These are phyloP conservation scores for Eulemur macaco DNA, from an alignment of 2,113 vertebrate genomes.

Conservation along the genomic window DNA sequence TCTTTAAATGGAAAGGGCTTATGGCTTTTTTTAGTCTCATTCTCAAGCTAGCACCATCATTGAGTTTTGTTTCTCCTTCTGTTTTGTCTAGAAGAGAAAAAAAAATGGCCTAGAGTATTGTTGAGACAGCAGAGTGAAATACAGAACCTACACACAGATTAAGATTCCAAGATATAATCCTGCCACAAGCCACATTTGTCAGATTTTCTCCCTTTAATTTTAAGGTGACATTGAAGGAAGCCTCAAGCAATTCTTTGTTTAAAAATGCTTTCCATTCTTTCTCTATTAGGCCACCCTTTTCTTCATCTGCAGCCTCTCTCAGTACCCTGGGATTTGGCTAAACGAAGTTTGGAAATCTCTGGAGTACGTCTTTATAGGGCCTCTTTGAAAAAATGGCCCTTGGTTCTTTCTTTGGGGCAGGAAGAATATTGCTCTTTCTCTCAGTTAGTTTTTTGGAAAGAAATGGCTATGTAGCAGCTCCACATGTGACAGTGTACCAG, in stretches of 20 bases:
- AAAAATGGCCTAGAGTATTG: background rate
- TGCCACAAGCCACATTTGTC: background rate
- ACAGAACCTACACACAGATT: background rate
- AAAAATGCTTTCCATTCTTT: constrained; percentile 13
- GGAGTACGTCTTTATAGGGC: background rate
- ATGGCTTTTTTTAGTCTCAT: background rate
- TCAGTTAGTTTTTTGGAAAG: background rate
- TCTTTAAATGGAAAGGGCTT: background rate
- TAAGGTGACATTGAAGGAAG: constrained; percentile 44
- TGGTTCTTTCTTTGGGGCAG: background rate
- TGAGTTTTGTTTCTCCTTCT: background rate
- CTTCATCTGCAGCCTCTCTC: background rate
- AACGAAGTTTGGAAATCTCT: constrained; percentile 21
- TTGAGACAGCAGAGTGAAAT: background rate
- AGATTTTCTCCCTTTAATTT: constrained; percentile 5
- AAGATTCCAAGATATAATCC: background rate
- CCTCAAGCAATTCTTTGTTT: constrained; percentile 7
- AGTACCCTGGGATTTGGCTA: background rate
- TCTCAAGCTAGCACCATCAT: background rate
- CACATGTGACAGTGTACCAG: no score
- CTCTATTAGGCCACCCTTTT: background rate
- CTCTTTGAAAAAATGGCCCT: background rate
- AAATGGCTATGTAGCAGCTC: background rate
- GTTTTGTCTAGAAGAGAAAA: background rate
- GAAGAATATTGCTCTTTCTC: background rate